Evolutionary conservation across 2,797 vertebrate species (phyloP).

Genomic region (Tapirus indicus): DNA sequence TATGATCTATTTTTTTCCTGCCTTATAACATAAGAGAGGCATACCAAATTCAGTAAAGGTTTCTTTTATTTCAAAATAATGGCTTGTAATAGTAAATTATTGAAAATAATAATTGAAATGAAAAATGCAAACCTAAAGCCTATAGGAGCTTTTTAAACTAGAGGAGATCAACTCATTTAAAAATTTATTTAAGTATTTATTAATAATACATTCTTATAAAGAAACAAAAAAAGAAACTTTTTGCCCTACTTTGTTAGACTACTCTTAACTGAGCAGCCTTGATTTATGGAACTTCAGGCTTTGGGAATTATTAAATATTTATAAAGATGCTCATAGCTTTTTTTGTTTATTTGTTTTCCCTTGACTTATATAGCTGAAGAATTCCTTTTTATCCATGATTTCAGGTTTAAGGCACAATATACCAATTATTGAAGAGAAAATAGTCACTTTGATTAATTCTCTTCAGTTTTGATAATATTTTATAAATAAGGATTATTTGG

Average conservation of each 20-base stretch:
- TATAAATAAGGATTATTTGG: background rate
- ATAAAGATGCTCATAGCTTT: background rate
- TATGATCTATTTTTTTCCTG: background rate
- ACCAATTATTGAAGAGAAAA: background rate
- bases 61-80: slow-evolving; percentile 49
- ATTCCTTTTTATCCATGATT: slow-evolving; percentile 5
- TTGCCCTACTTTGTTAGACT: background rate
- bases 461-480: background rate
- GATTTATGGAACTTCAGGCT: background rate
- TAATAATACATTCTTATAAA: slow-evolving; percentile 26
- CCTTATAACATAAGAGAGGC: background rate
- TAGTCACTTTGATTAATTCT: background rate
- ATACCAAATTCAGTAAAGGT: background rate
- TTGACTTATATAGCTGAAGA: slow-evolving; percentile 1
- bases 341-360: background rate
- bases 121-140: background rate
- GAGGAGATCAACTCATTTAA: slow-evolving; percentile 14
- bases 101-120: slow-evolving; percentile 18
- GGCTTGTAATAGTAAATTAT: slow-evolving; percentile 13
- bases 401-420: background rate
- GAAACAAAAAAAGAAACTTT: background rate
- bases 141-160: slow-evolving; percentile 25
- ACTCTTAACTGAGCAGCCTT: background rate
- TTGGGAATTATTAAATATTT: slow-evolving; percentile 29
- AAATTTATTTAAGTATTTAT: background rate